Conservation (phyloP, 2,797 vertebrate genomes). For the Pipistrellus pipistrellus region DNA sequence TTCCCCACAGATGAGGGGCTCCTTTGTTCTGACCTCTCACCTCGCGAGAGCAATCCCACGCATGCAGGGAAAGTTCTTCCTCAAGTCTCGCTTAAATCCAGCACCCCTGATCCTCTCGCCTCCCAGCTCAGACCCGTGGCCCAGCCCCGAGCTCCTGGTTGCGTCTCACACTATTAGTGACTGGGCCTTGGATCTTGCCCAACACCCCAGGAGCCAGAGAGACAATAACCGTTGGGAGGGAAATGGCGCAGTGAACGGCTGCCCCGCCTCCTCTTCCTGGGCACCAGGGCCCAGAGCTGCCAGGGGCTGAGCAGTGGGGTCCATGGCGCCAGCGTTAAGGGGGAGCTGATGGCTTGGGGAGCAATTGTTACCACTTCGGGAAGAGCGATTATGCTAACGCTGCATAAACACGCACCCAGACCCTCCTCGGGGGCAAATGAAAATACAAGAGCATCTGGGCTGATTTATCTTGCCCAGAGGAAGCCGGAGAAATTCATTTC, state of each 20-base stretch:
- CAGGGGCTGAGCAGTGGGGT: not conserved
- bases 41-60: not conserved
- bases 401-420: conserved; percentile 49
- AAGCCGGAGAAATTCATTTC: conserved; percentile 82
- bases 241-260: not conserved
- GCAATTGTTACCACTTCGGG: conserved; percentile 53
- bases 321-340: not conserved
- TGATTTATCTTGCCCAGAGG: conserved; percentile 80
- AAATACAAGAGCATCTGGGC: conserved; percentile 42
- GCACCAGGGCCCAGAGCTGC: not conserved
- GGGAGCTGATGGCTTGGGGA: not conserved
- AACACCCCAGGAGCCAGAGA: rapidly evolving
- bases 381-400: conserved; percentile 29
- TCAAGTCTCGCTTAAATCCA: not conserved
- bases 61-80: not conserved
- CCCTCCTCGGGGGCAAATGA: conserved; percentile 35
- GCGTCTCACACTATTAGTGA: not conserved
- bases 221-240: not conserved
- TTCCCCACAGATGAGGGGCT: not conserved
- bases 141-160: not conserved
- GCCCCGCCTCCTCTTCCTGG: not conserved
- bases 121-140: not conserved
- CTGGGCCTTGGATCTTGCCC: not conserved
- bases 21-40: not conserved
- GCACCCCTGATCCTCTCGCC: not conserved